Conservation (phyloP, 2,797 vertebrate genomes). For the Calcarius lapponicus region DNA sequence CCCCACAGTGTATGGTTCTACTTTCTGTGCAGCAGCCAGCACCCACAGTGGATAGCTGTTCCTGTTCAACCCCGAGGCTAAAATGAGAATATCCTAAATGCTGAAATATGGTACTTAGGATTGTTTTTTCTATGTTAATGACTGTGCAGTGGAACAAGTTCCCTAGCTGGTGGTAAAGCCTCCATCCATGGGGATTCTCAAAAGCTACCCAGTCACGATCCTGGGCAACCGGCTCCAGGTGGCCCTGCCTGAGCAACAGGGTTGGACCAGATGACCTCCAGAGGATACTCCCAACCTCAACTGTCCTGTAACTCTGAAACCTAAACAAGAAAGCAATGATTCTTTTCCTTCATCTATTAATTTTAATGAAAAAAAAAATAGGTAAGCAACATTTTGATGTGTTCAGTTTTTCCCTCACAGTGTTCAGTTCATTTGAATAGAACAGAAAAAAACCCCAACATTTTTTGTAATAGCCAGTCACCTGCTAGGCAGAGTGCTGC, state of each 20-base stretch:
- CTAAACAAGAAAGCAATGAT: not conserved
- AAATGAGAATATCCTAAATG: not conserved
- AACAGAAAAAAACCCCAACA: not conserved
- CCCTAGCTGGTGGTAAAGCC: not conserved
- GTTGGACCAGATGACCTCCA: not conserved
- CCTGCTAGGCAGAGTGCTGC: not conserved
- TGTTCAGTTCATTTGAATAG: not conserved
- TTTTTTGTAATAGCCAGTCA: not conserved
- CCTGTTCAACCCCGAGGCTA: not conserved
- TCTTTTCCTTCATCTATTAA: not conserved
- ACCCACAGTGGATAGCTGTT: not conserved
- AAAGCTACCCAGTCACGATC: not conserved
- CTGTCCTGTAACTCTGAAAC: not conserved
- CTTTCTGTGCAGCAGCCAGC: not conserved
- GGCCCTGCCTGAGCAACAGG: not conserved
- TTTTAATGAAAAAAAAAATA: not conserved
- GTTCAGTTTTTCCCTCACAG: not conserved
- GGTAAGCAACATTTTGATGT: not conserved
- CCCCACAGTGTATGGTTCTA: not conserved
- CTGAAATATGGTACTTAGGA: not conserved
- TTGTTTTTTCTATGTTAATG: not conserved
- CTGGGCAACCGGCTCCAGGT: not conserved
- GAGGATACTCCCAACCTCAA: not conserved
- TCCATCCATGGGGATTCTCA: not conserved
- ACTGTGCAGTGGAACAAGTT: not conserved